A percentile compares a stretch with the other conserved stretches of the same genome.
Evolutionary conservation across 2,797 vertebrate species (phyloP).

Genomic region (Ciconia nigra): DNA sequence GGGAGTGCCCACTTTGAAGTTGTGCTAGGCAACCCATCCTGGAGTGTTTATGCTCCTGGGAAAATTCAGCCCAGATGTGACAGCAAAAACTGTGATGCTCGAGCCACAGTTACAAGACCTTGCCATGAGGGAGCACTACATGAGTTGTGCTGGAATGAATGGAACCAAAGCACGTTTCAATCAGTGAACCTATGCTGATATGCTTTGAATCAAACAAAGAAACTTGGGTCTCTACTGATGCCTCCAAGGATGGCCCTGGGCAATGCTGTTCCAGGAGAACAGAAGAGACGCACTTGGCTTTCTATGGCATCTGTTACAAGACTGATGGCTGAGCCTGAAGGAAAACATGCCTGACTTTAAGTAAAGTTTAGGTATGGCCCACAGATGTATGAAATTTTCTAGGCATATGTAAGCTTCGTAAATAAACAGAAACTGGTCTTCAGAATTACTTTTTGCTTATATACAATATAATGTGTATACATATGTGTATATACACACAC

Average conservation of each 20-base stretch:
- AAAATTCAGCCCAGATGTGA: constrained; percentile 36
- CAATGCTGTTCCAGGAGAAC: constrained; percentile 28
- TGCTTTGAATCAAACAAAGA: constrained; percentile 49
- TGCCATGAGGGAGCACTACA: constrained; percentile 33
- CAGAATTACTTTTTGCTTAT: background rate
- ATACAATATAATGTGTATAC: background rate
- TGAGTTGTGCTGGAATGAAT: background rate
- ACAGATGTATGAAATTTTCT: background rate
- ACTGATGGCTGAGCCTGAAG: background rate
- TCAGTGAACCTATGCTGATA: constrained; percentile 31
- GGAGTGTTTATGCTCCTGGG: constrained; percentile 21
- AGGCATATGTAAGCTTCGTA: background rate
- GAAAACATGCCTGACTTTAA: background rate
- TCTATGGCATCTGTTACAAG: background rate
- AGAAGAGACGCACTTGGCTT: background rate
- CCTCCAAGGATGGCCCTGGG: constrained; percentile 41
- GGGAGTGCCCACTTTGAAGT: constrained; percentile 40
- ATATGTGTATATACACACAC: background rate
- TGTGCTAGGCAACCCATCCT: constrained; percentile 12
- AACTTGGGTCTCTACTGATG: constrained; percentile 28
- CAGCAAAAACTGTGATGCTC: constrained; percentile 13
- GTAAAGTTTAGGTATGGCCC: background rate
- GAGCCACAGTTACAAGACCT: constrained; percentile 21
- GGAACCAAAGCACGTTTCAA: constrained; percentile 42
- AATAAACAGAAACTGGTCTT: background rate